phyloP scores from a whole-genome alignment of 1,140 invertebrate genomes.

The Cherax quadricarinatus region DNA sequence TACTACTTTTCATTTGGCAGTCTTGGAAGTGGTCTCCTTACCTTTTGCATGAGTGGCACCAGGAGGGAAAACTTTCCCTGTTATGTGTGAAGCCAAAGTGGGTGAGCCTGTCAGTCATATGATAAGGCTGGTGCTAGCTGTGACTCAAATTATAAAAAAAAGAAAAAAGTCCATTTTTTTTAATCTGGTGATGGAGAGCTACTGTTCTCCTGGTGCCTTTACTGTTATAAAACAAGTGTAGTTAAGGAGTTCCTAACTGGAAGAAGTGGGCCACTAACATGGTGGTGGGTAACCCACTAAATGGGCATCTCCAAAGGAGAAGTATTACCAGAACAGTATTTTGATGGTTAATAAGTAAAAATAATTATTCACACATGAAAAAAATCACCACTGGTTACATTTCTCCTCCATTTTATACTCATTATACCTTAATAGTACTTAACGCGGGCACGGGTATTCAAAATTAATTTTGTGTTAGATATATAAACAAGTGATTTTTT shows the following conservation, averaged over 20 bases:
- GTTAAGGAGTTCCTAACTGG: neutral
- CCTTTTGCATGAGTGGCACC: slow-evolving; percentile 61
- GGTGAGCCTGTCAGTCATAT: slow-evolving; percentile 4
- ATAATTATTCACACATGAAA: neutral
- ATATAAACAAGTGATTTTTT: neutral
- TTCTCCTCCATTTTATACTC: slow-evolving; percentile 28
- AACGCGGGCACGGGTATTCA: slow-evolving; percentile 41
- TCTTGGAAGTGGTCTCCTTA: slow-evolving; percentile 48
- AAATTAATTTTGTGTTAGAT: neutral
- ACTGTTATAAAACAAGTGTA: slow-evolving; percentile 35
- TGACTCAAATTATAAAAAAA: slow-evolving; percentile 13
- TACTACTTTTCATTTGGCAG: slow-evolving; percentile 48
- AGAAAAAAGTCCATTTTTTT: neutral
- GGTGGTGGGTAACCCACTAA: slow-evolving; percentile 53
- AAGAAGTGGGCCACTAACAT: slow-evolving; percentile 48
- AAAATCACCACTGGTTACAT: neutral
- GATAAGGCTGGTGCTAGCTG: slow-evolving; percentile 14
- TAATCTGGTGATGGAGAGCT: slow-evolving; percentile 40
- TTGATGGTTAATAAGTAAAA: neutral
- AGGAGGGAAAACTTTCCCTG: slow-evolving; percentile 42
- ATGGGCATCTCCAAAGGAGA: slow-evolving; percentile 6
- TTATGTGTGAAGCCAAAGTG: slow-evolving; percentile 22
- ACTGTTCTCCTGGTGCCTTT: slow-evolving; percentile 59
- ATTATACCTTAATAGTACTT: slow-evolving; percentile 20
- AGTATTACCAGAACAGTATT: slow-evolving; percentile 21